These are phyloP conservation scores for Lepidurus apus DNA, from an alignment of 1,140 invertebrate genomes.

Conservation along the genomic window DNA sequence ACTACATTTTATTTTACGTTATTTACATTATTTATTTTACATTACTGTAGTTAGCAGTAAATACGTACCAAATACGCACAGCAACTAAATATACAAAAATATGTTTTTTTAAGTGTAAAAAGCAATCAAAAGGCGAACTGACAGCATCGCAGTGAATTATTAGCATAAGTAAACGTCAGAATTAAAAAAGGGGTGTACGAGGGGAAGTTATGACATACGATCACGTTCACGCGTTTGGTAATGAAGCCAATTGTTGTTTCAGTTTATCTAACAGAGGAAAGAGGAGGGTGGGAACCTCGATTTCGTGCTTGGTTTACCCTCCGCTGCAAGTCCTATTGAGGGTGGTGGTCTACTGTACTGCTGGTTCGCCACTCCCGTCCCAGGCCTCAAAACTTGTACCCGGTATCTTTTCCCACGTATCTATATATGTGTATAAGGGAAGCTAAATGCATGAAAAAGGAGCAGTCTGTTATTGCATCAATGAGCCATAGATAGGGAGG, in stretches of 20 bases:
- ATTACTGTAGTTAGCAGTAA: too few relatives aligned
- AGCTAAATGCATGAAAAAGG: conserved; percentile 4
- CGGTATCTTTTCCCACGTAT: neutral
- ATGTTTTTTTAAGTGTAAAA: too few relatives aligned
- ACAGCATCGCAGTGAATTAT: neutral
- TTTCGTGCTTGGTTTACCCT: neutral
- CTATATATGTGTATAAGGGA: neutral
- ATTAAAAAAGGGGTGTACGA: neutral
- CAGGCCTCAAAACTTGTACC: neutral
- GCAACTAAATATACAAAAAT: too few relatives aligned
- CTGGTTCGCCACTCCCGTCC: neutral
- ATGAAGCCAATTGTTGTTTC: conserved; percentile 22
- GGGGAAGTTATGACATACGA: neutral
- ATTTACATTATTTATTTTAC: too few relatives aligned
- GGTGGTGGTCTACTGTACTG: neutral
- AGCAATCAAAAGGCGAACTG: neutral
- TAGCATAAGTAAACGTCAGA: neutral
- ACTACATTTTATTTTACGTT: too few relatives aligned
- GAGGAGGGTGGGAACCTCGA: conserved; percentile 12
- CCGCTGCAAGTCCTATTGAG: neutral
- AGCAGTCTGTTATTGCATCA: conserved; percentile 21
- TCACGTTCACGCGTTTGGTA: neutral
- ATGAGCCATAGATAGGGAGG: conserved; percentile 20
- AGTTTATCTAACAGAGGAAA: conserved; percentile 5
- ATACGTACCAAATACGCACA: too few relatives aligned